Conservation (phyloP, 2,888 invertebrate species). For the Corbicula japonica region DNA sequence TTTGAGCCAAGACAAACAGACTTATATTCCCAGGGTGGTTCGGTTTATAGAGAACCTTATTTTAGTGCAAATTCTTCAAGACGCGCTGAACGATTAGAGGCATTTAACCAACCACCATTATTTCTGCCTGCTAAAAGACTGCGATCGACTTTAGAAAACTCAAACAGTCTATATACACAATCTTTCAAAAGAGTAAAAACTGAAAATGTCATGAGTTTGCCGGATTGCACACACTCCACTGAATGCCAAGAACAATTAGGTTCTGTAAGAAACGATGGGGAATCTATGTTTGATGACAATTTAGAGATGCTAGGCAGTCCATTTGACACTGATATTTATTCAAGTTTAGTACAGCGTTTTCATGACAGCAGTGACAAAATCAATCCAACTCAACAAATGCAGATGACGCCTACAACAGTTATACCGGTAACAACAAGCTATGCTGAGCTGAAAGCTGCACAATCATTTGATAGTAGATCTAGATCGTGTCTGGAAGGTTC, state of each 20-base stretch:
- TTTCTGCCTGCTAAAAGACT: slow-evolving; percentile 26
- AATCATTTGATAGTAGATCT: slow-evolving; percentile 43
- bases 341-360: slow-evolving; percentile 60
- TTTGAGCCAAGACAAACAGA: slow-evolving; percentile 29
- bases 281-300: slow-evolving; percentile 52
- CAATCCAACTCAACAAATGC: slow-evolving; percentile 9
- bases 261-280: slow-evolving; percentile 22
- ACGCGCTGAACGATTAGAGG: slow-evolving; percentile 29
- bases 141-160: slow-evolving; percentile 22
- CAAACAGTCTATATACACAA: slow-evolving; percentile 21
- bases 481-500: slow-evolving; percentile 50
- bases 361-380: slow-evolving; percentile 35
- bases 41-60: slow-evolving; percentile 20
- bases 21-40: slow-evolving; percentile 5
- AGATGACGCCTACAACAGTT: slow-evolving; percentile 38
- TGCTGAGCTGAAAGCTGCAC: slow-evolving; percentile 74
- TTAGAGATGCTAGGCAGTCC: slow-evolving; percentile 50
- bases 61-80: slow-evolving; percentile 9
- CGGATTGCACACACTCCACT: slow-evolving; percentile 31
- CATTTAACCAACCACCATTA: slow-evolving; percentile 16
- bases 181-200: slow-evolving; percentile 36
- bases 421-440: slow-evolving; percentile 37
- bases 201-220: slow-evolving; percentile 9
- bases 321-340: slow-evolving; percentile 65
- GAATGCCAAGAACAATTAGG: neutral